These are phyloP conservation scores for Pogonophryne albipinna DNA, from an alignment of 2,797 vertebrate genomes.

Conservation along the genomic window DNA sequence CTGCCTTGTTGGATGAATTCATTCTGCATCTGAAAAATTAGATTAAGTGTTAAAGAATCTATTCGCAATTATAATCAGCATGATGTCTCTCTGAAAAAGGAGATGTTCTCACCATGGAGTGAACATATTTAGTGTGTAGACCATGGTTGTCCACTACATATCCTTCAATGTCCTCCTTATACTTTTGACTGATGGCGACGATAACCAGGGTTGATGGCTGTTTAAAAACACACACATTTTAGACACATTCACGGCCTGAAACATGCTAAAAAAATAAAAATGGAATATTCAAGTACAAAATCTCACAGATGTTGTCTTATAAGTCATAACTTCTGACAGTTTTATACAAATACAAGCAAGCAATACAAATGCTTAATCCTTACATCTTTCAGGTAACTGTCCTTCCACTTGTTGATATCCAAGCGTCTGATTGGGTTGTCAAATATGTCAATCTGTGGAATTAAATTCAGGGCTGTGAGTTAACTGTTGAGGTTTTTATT, in stretches of 20 bases:
- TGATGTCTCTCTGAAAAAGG: neutral
- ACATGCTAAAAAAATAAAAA: neutral
- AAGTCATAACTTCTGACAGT: neutral
- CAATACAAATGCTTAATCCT: constrained; percentile 57
- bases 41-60: neutral
- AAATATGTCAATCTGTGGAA: constrained; percentile 89
- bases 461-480: neutral
- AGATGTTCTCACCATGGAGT: constrained; percentile 88
- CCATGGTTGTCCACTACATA: constrained; percentile 85
- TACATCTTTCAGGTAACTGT: constrained; percentile 91
- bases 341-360: neutral
- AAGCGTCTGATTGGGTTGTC: constrained; percentile 87
- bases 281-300: neutral
- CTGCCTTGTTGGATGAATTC: constrained; percentile 94
- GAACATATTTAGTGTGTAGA: constrained; percentile 92
- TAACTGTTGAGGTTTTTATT: neutral
- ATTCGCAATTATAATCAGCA: neutral
- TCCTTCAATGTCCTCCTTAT: constrained; percentile 91
- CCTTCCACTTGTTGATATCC: constrained; percentile 92
- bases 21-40: constrained; percentile 88
- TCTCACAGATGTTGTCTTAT: neutral
- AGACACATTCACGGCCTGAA: neutral
- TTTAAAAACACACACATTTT: neutral
- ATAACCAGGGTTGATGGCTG: constrained; percentile 92
- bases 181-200: constrained; percentile 94